phyloP scores from a whole-genome alignment of 2,888 invertebrate species.

The Cistogaster globosa region DNA sequence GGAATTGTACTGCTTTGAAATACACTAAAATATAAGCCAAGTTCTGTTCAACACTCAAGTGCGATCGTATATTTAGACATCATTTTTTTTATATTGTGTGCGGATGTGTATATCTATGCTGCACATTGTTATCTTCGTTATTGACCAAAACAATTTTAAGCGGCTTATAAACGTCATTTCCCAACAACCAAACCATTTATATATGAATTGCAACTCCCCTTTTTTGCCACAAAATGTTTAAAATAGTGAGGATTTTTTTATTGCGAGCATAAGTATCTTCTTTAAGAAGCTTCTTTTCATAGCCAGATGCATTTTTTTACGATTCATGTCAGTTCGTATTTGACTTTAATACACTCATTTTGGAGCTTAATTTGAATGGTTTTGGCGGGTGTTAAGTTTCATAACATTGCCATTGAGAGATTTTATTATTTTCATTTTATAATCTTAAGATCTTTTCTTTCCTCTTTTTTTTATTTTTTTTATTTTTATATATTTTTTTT shows the following conservation, averaged over 20 bases:
- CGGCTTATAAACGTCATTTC: conserved; percentile 67
- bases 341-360: conserved; percentile 72
- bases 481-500: too few relatives aligned
- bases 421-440: conserved; percentile 32
- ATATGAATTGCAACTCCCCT: conserved; percentile 49
- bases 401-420: conserved; percentile 45
- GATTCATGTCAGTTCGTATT: conserved; percentile 68
- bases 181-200: conserved; percentile 52
- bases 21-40: conserved; percentile 35
- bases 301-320: background rate
- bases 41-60: conserved; percentile 57
- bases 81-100: conserved; percentile 43
- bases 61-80: conserved; percentile 68
- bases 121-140: conserved; percentile 55
- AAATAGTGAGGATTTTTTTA: background rate
- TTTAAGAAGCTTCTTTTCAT: background rate
- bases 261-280: background rate
- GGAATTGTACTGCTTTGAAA: conserved; percentile 34
- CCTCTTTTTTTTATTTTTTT: conserved; percentile 2
- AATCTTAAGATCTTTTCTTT: conserved; percentile 53
- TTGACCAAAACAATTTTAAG: conserved; percentile 68
- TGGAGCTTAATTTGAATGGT: conserved; percentile 73
- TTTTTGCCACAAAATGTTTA: conserved; percentile 1
- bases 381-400: conserved; percentile 71
- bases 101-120: conserved; percentile 4